phyloP scores from a whole-genome alignment of 2,888 invertebrate species.

The Cataglyphis cursor region DNA sequence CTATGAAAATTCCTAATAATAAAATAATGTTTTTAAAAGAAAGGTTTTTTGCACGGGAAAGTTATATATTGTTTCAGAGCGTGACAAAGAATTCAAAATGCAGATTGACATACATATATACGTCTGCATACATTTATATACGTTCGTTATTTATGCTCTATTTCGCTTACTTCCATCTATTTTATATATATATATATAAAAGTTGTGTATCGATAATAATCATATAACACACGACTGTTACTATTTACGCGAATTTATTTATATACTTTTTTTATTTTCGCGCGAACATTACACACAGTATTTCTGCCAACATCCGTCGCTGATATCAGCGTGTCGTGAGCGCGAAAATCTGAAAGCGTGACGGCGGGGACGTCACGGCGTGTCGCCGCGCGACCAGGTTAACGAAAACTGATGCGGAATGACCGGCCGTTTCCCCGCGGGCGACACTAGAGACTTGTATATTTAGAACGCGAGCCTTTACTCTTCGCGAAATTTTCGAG shows the following conservation, averaged over 20 bases:
- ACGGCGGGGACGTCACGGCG: slow-evolving; percentile 57
- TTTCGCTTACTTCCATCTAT: not conserved
- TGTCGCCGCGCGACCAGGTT: slow-evolving; percentile 62
- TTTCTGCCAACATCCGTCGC: slow-evolving; percentile 31
- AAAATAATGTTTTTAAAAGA: slow-evolving; percentile 15
- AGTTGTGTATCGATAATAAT: slow-evolving; percentile 12
- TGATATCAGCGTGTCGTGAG: slow-evolving; percentile 44
- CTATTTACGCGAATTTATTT: slow-evolving; percentile 23
- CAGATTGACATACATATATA: slow-evolving; percentile 3
- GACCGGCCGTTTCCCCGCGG: slow-evolving; percentile 59
- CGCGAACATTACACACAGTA: slow-evolving; percentile 48
- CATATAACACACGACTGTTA: slow-evolving; percentile 8
- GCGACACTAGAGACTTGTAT: slow-evolving; percentile 65
- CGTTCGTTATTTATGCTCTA: not conserved
- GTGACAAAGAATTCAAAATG: slow-evolving; percentile 2
- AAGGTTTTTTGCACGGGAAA: not conserved
- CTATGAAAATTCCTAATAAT: not conserved
- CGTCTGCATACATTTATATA: slow-evolving; percentile 22
- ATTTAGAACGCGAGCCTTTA: slow-evolving; percentile 66
- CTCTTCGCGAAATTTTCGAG: slow-evolving; percentile 42
- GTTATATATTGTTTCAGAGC: not conserved
- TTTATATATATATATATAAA: not conserved
- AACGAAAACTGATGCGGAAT: slow-evolving; percentile 75
- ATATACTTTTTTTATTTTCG: not conserved
- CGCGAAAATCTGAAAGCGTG: slow-evolving; percentile 49